phyloP scores from a whole-genome alignment of 2,888 invertebrate genomes.

The Eristalis pertinax region DNA sequence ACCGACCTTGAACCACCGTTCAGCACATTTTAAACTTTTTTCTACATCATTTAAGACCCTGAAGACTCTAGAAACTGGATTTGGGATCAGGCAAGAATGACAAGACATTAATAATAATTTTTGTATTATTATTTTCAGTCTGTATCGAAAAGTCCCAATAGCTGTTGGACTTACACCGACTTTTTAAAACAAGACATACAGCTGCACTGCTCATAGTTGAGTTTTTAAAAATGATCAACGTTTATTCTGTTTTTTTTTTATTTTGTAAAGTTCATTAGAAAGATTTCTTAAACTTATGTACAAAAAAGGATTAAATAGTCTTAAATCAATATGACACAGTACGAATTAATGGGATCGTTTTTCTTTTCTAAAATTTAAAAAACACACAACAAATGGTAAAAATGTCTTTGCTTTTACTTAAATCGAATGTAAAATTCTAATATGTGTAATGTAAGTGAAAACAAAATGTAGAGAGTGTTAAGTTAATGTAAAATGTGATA shows the following conservation, averaged over 20 bases:
- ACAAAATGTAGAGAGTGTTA: not conserved
- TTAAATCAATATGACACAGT: conserved; percentile 68
- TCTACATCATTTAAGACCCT: no score
- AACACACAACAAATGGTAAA: conserved; percentile 21
- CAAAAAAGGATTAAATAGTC: conserved; percentile 52
- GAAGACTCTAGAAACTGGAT: no score
- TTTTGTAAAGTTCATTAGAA: conserved; percentile 25
- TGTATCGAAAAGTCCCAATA: no score
- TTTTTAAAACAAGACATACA: not conserved
- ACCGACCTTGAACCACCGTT: no score
- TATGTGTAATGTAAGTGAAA: not conserved
- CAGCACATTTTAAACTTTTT: no score
- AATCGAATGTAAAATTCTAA: not conserved
- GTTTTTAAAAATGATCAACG: not conserved
- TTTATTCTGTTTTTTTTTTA: not conserved
- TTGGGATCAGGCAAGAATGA: no score
- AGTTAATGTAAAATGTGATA: not conserved
- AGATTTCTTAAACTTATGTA: conserved; percentile 41
- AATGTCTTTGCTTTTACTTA: conserved; percentile 35
- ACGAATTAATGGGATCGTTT: conserved; percentile 55
- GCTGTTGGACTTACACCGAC: no score
- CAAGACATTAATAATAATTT: no score
- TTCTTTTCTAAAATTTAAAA: conserved; percentile 19
- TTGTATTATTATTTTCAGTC: no score
- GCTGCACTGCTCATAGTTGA: no score